These are phyloP conservation scores for Allacma fusca DNA, from an alignment of 2,888 invertebrate genomes.

Conservation along the genomic window DNA sequence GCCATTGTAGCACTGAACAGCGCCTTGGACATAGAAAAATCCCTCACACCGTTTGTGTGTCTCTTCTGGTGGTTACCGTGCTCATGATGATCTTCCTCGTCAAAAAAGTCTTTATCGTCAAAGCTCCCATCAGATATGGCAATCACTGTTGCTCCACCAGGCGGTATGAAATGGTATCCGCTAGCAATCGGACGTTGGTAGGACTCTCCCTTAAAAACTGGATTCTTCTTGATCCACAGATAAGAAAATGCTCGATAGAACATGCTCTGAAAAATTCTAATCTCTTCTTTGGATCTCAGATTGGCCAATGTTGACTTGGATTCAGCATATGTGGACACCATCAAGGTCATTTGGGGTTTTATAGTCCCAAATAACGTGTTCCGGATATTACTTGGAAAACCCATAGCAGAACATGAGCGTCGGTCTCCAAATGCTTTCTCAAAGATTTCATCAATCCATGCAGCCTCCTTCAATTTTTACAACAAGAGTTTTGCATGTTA, in stretches of 20 bases:
- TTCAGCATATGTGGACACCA: constrained; percentile 54
- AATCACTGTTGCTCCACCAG: constrained; percentile 5
- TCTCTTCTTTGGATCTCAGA: constrained; percentile 49
- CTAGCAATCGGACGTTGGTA: constrained; percentile 47
- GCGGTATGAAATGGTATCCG: constrained; percentile 36
- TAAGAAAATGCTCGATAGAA: constrained; percentile 59
- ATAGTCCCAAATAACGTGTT: constrained; percentile 33
- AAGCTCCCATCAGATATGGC: constrained; percentile 25
- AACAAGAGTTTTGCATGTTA: neutral
- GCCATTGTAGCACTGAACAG: constrained; percentile 32
- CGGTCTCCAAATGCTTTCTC: constrained; percentile 63
- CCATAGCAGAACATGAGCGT: neutral
- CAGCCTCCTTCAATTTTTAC: constrained; percentile 64
- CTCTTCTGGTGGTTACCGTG: neutral
- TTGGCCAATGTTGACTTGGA: constrained; percentile 55
- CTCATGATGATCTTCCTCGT: constrained; percentile 17
- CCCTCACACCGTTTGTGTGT: neutral
- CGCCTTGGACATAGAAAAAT: constrained; percentile 36
- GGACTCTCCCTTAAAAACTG: constrained; percentile 52
- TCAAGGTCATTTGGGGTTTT: constrained; percentile 37
- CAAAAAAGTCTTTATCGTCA: constrained; percentile 26
- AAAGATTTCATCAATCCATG: constrained; percentile 65
- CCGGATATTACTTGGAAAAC: neutral
- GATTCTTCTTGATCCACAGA: constrained; percentile 57
- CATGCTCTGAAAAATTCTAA: constrained; percentile 55